Conservation (phyloP, 2,888 invertebrate species). For the Ophraella communa region DNA sequence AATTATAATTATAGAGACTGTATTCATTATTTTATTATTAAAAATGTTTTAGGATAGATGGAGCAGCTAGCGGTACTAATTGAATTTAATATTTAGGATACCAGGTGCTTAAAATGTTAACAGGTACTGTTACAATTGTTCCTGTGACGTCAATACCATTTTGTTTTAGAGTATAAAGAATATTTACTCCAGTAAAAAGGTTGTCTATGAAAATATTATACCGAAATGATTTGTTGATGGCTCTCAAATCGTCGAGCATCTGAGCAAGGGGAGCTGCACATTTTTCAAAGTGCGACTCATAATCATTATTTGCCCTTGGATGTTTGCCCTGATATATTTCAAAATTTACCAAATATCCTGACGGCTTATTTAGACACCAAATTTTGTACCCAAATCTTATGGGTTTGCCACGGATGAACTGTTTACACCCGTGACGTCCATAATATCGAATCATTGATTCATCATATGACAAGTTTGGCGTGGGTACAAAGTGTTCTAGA, state of each 20-base stretch:
- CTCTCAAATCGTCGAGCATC: not conserved
- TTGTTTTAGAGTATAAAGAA: not conserved
- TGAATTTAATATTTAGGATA: no score
- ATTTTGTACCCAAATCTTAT: constrained; percentile 44
- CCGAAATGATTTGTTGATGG: not conserved
- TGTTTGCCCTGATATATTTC: constrained; percentile 36
- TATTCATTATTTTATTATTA: no score
- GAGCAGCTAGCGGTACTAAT: no score
- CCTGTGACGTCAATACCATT: not conserved
- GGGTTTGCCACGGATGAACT: constrained; percentile 44
- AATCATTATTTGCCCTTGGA: not conserved
- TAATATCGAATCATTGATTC: no score
- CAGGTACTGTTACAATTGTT: no score
- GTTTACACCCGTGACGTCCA: no score
- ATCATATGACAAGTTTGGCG: constrained; percentile 34
- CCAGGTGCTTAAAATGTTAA: no score
- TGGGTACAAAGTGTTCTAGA: constrained; percentile 32
- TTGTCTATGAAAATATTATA: not conserved
- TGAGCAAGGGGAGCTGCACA: not conserved
- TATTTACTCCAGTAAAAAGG: not conserved
- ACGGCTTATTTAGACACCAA: no score
- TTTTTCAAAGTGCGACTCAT: not conserved
- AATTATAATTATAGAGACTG: no score
- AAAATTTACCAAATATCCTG: constrained; percentile 39
- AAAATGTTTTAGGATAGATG: no score